Evolutionary conservation across 2,888 invertebrate genomes (phyloP).

Genomic region (Thereva nobilitata): DNA sequence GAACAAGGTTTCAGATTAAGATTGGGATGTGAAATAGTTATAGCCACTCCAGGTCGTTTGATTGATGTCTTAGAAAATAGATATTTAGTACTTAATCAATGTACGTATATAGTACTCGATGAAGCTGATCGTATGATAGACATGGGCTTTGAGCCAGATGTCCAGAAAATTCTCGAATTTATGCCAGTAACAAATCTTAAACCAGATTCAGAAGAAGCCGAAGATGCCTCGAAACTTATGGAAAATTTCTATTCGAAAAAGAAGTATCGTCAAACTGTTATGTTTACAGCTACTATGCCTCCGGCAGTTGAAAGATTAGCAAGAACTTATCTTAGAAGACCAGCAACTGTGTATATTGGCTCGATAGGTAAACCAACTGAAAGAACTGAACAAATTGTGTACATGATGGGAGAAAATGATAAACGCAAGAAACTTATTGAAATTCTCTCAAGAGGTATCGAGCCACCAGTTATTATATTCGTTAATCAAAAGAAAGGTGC

Average conservation of each 20-base stretch:
- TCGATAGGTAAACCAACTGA: constrained; percentile 97
- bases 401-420: constrained; percentile 92
- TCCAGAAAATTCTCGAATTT: constrained; percentile 95
- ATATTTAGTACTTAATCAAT: constrained; percentile 94
- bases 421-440: constrained; percentile 96
- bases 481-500: constrained; percentile 99
- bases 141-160: constrained; percentile 99
- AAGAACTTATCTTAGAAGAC: constrained; percentile 89
- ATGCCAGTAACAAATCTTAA: constrained; percentile 98
- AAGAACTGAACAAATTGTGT: constrained; percentile 95
- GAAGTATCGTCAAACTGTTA: constrained; percentile 98
- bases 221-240: constrained; percentile 87
- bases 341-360: constrained; percentile 97
- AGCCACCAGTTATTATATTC: constrained; percentile 98
- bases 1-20: constrained; percentile 97
- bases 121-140: constrained; percentile 99
- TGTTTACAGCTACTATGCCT: constrained; percentile 99
- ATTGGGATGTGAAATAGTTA: constrained; percentile 98
- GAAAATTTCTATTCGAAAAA: constrained; percentile 95
- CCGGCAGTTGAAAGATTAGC: constrained; percentile 96
- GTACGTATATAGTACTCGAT: constrained; percentile 95
- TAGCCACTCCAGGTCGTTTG: constrained; percentile 98
- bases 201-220: constrained; percentile 97
- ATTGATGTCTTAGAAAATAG: constrained; percentile 98
- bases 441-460: constrained; percentile 85